phyloP scores from a whole-genome alignment of 2,113 vertebrate genomes.

The Columbina picui region DNA sequence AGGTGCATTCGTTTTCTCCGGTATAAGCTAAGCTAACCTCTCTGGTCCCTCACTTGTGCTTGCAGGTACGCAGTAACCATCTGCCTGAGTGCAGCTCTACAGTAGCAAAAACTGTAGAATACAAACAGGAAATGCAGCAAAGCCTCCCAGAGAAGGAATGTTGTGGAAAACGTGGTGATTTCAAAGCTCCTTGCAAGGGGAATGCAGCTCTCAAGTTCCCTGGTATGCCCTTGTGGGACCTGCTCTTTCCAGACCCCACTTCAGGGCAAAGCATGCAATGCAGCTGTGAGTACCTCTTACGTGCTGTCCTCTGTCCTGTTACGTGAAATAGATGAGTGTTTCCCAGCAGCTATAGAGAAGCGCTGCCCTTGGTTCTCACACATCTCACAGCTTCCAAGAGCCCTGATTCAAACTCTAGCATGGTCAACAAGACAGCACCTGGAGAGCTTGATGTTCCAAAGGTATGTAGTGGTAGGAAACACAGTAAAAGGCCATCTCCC shows the following conservation, averaged over 20 bases:
- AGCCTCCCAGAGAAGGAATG: background rate
- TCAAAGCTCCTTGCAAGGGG: background rate
- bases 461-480: background rate
- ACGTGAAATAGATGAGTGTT: background rate
- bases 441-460: background rate
- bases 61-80: background rate
- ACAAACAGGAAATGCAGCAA: background rate
- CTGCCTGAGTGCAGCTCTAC: background rate
- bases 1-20: background rate
- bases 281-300: background rate
- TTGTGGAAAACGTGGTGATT: background rate
- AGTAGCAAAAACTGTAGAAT: background rate
- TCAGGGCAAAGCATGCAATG: background rate
- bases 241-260: background rate
- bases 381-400: background rate
- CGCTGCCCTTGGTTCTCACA: rapidly evolving
- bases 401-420: background rate
- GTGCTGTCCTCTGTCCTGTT: background rate
- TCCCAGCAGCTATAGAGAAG: background rate
- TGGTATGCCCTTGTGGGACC: background rate
- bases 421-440: background rate
- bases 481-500: background rate
- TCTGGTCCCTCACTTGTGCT: background rate
- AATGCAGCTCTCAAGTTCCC: background rate
- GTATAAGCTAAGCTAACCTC: background rate